Conservation (phyloP, 2,113 vertebrate species). For the Polyodon spathula region DNA sequence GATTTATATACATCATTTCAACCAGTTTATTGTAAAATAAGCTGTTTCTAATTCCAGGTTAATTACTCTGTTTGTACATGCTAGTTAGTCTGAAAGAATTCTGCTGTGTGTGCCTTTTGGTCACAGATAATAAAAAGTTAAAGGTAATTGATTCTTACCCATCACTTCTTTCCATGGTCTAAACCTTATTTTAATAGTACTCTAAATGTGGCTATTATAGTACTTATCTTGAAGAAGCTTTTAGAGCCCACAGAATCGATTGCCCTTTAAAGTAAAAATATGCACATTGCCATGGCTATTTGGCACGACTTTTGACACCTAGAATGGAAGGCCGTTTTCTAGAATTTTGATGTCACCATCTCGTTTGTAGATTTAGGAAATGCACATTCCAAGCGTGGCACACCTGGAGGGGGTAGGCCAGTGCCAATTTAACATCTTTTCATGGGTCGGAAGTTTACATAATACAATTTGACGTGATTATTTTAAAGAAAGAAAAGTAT, state of each 20-base stretch:
- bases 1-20: not conserved
- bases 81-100: not conserved
- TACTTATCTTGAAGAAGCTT: not conserved
- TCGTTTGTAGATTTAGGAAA: too few species aligned
- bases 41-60: slow-evolving; percentile 3
- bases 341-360: too few species aligned
- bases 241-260: not conserved
- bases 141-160: slow-evolving; percentile 8
- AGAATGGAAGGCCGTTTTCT: not conserved
- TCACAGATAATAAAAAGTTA: not conserved
- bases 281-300: not conserved
- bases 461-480: too few species aligned
- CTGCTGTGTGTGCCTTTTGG: not conserved
- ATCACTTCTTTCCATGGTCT: not conserved
- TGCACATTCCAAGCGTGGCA: too few species aligned
- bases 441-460: too few species aligned
- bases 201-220: not conserved
- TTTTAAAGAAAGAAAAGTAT: too few species aligned
- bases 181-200: not conserved
- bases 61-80: slow-evolving; percentile 3
- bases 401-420: too few species aligned
- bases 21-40: slow-evolving; percentile 5
- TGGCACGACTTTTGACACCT: not conserved
- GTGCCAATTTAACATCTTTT: too few species aligned
- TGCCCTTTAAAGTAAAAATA: not conserved